Percentiles rank a stretch among this genome's conserved stretches.
phyloP scores from a whole-genome alignment of 2,797 vertebrate genomes.

The Pitangus sulphuratus region DNA sequence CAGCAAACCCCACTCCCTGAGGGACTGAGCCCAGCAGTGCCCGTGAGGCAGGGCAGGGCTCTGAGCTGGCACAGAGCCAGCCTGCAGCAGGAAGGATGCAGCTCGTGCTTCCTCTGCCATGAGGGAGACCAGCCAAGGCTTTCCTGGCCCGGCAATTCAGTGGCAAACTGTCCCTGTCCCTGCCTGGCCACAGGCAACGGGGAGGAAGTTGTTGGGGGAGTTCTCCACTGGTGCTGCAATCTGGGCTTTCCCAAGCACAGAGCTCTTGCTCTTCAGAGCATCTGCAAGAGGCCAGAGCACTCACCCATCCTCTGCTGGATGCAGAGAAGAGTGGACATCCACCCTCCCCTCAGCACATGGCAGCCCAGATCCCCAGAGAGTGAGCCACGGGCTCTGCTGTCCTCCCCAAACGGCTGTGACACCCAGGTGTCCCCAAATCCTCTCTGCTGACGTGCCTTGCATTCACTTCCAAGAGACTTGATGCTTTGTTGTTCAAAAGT shows the following conservation, averaged over 20 bases:
- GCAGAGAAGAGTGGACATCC: neutral
- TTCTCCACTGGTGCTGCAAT: fast-evolving
- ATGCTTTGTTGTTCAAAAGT: neutral
- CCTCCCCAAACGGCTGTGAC: neutral
- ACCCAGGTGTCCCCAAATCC: neutral
- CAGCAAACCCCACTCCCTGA: neutral
- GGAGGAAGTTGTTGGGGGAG: neutral
- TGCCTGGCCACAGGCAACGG: neutral
- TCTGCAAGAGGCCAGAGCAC: neutral
- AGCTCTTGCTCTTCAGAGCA: neutral
- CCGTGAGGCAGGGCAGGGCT: neutral
- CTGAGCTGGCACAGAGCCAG: neutral
- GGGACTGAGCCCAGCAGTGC: fast-evolving
- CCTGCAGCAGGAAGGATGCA: neutral
- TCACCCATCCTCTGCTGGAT: neutral
- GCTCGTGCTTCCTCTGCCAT: neutral
- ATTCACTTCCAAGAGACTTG: neutral
- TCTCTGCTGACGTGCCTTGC: neutral
- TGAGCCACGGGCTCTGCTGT: fast-evolving
- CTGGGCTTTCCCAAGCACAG: neutral
- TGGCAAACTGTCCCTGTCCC: neutral
- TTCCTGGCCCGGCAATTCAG: neutral
- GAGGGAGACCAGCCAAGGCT: neutral
- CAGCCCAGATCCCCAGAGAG: neutral
- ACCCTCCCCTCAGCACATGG: neutral